Evolutionary conservation across 2,797 vertebrate genomes (phyloP).

Genomic region (Bradypodion ventrale): DNA sequence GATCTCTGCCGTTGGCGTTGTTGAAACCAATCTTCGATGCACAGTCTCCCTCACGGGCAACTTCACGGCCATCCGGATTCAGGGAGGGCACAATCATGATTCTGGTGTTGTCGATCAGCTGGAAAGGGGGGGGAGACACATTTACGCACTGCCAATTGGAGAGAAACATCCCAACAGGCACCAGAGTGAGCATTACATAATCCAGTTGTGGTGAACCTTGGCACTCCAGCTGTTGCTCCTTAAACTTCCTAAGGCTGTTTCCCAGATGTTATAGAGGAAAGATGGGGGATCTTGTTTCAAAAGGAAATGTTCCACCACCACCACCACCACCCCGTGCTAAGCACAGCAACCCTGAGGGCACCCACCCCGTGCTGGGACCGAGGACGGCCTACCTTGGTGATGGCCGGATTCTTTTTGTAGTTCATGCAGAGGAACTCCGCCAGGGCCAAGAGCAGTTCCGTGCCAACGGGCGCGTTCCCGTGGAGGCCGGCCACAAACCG

Average conservation of each 20-base stretch:
- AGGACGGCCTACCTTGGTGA: slow-evolving; percentile 85
- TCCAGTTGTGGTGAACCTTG: too few species aligned
- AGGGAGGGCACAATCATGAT: slow-evolving; percentile 94
- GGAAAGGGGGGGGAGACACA: background rate
- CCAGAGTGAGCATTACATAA: too few species aligned
- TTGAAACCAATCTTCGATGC: slow-evolving; percentile 80
- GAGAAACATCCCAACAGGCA: slow-evolving; percentile 5
- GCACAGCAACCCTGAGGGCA: too few species aligned
- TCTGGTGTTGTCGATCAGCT: slow-evolving; percentile 92
- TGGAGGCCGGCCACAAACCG: slow-evolving; percentile 94
- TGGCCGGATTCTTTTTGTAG: slow-evolving; percentile 89
- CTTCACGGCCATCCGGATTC: slow-evolving; percentile 93
- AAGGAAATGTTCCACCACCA: too few species aligned
- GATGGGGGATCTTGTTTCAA: too few species aligned
- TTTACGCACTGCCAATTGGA: background rate
- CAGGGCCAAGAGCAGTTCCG: slow-evolving; percentile 92
- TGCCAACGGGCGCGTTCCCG: slow-evolving; percentile 93
- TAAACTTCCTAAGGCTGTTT: too few species aligned
- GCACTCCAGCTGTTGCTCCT: too few species aligned
- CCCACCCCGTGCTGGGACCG: too few species aligned
- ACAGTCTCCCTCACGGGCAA: slow-evolving; percentile 88
- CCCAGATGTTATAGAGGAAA: too few species aligned
- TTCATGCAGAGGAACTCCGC: slow-evolving; percentile 93
- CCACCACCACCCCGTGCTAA: too few species aligned
- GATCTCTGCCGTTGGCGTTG: slow-evolving; percentile 86